phyloP scores from a whole-genome alignment of 2,797 vertebrate species.

The Telmatherina bonti region DNA sequence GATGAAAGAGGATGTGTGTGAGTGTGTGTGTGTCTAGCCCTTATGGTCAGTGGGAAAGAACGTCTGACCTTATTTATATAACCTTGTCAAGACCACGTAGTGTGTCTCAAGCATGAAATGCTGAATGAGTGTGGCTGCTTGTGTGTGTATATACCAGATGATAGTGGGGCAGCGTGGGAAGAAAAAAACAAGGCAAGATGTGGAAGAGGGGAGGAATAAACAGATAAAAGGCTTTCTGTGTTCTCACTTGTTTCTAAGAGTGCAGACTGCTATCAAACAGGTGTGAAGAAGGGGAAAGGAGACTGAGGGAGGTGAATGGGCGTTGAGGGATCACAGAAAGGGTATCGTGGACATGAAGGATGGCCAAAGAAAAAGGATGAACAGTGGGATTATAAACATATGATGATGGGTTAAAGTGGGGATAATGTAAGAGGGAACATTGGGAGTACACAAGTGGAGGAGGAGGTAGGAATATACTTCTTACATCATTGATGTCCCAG shows the following conservation, averaged over 20 bases:
- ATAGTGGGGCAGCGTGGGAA: slow-evolving; percentile 16
- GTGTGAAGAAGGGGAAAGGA: slow-evolving; percentile 54
- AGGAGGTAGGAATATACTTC: slow-evolving; percentile 38
- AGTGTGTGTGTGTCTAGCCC: slow-evolving; percentile 20
- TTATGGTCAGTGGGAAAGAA: slow-evolving; percentile 23
- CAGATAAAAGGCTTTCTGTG: slow-evolving; percentile 86
- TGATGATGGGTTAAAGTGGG: slow-evolving; percentile 41
- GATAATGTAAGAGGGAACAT: slow-evolving; percentile 19
- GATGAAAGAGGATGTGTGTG: slow-evolving; percentile 4
- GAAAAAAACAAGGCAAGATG: slow-evolving; percentile 26
- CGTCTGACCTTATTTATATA: slow-evolving; percentile 56
- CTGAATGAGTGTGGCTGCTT: slow-evolving; percentile 21
- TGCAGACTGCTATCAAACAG: slow-evolving; percentile 68
- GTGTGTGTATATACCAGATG: slow-evolving; percentile 13
- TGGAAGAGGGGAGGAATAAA: slow-evolving; percentile 57
- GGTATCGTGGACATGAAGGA: too few relatives aligned
- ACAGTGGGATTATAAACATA: slow-evolving; percentile 44
- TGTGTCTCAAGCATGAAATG: slow-evolving; percentile 39
- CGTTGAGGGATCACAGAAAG: slow-evolving; percentile 18
- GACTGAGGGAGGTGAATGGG: slow-evolving; percentile 12
- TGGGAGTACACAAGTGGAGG: slow-evolving; percentile 1
- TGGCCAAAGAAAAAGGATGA: too few relatives aligned
- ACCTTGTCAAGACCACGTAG: slow-evolving; percentile 54
- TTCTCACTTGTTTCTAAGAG: slow-evolving; percentile 78
- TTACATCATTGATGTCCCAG: slow-evolving; percentile 77